Conservation (phyloP, 2,113 vertebrate genomes). For the Phalacrocorax aristotelis region DNA sequence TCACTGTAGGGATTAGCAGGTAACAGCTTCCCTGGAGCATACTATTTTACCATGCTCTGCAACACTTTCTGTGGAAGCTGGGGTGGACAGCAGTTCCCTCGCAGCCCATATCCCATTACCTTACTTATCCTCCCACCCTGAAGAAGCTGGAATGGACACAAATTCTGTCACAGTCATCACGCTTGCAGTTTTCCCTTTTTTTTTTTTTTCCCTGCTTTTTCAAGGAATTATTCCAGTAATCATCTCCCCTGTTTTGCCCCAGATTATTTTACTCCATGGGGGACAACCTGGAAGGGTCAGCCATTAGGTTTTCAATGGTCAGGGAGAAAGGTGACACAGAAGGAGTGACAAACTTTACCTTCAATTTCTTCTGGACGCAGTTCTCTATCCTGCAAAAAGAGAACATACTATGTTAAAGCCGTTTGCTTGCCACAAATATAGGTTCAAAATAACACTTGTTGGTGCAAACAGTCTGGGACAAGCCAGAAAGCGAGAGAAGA, state of each 20-base stretch:
- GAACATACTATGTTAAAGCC: slow-evolving; percentile 25
- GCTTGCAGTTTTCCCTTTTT: neutral
- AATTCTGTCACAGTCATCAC: neutral
- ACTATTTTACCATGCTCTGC: neutral
- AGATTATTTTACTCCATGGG: neutral
- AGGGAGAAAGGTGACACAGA: neutral
- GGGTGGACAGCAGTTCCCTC: neutral
- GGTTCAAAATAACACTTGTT: neutral
- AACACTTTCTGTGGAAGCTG: neutral
- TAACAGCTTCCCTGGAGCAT: neutral
- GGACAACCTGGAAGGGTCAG: neutral
- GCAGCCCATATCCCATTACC: neutral
- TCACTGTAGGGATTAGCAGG: neutral
- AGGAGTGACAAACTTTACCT: slow-evolving; percentile 75
- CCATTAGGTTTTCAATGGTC: neutral
- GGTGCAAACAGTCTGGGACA: neutral
- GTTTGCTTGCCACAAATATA: neutral
- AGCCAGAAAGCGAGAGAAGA: slow-evolving; percentile 53
- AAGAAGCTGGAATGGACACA: neutral
- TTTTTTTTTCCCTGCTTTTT: neutral
- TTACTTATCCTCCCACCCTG: neutral
- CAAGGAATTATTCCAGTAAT: neutral
- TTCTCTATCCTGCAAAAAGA: slow-evolving; percentile 88
- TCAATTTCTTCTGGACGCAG: slow-evolving; percentile 95
- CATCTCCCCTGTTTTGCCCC: neutral